Conservation (phyloP, 2,797 vertebrate species). For the Ctenopoma kingsleyae region DNA sequence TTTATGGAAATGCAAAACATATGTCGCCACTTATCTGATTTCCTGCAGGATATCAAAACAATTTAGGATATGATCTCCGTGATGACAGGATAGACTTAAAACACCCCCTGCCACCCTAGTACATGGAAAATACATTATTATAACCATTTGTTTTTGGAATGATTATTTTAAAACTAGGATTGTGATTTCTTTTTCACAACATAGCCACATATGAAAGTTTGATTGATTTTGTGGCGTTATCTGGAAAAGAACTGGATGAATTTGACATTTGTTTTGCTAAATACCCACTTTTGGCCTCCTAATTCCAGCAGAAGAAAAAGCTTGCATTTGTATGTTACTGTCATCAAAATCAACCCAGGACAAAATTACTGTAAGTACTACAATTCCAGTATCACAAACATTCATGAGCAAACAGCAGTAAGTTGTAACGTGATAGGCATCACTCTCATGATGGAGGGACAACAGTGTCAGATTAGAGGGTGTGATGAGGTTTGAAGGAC, state of each 20-base stretch:
- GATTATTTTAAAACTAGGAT: slow-evolving; percentile 50
- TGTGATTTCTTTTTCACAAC: background rate
- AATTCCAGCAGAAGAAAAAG: background rate
- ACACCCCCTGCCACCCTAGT: slow-evolving; percentile 1
- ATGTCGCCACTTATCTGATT: slow-evolving; percentile 79
- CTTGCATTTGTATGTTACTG: background rate
- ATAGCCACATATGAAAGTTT: slow-evolving; percentile 3
- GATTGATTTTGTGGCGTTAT: slow-evolving; percentile 7
- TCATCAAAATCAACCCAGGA: background rate
- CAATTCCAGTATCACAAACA: background rate
- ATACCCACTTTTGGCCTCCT: background rate
- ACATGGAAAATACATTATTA: slow-evolving; percentile 60
- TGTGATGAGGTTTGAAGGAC: slow-evolving; percentile 45
- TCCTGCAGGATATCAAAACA: slow-evolving; percentile 78
- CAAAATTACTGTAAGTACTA: slow-evolving; percentile 14
- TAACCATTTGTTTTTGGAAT: slow-evolving; percentile 56
- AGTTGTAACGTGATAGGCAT: background rate
- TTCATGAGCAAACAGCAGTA: background rate
- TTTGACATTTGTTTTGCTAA: slow-evolving; percentile 1
- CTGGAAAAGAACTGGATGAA: background rate
- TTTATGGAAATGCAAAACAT: slow-evolving; percentile 79
- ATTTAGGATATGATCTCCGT: slow-evolving; percentile 70
- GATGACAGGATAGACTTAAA: slow-evolving; percentile 63
- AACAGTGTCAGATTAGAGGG: slow-evolving; percentile 20
- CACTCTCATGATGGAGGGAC: slow-evolving; percentile 15